Evolutionary conservation across 1,140 invertebrate species (phyloP).

Genomic region (Drosophila subobscura): DNA sequence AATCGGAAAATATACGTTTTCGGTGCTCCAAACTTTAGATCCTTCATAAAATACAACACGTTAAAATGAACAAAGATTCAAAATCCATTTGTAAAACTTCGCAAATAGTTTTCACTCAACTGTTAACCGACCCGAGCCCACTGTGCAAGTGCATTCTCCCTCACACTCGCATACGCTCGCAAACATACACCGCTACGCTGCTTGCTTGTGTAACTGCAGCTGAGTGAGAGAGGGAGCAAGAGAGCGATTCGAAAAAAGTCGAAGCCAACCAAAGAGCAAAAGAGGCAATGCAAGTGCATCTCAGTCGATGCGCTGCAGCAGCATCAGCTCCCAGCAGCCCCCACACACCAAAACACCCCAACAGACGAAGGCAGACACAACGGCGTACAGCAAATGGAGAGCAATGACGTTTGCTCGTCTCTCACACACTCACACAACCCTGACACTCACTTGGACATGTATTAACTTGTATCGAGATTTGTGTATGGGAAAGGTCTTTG

Average conservation of each 20-base stretch:
- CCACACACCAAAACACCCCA: conserved; percentile 68
- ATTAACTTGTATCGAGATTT: conserved; percentile 38
- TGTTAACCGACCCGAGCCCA: conserved; percentile 3
- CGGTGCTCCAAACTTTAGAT: too few species aligned
- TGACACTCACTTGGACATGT: conserved; percentile 2
- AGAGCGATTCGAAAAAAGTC: background rate
- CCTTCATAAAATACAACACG: too few species aligned
- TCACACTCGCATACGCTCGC: background rate
- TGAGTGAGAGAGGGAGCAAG: conserved; percentile 21
- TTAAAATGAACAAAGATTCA: too few species aligned
- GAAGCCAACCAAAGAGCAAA: background rate
- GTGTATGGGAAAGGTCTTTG: conserved; percentile 24
- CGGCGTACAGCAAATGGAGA: conserved; percentile 69
- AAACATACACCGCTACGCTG: background rate
- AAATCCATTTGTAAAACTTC: too few species aligned
- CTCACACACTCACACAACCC: conserved; percentile 3
- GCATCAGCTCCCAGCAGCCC: conserved; percentile 45
- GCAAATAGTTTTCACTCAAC: background rate
- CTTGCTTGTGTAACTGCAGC: conserved; percentile 22
- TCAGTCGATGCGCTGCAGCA: conserved; percentile 30
- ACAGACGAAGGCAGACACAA: conserved; percentile 68
- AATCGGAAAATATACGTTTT: too few species aligned
- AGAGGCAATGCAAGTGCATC: conserved; percentile 39
- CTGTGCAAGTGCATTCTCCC: conserved; percentile 51
- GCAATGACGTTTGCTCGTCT: conserved; percentile 29